Evolutionary conservation across 2,797 vertebrate genomes (phyloP).

Genomic region (Premnoplex brunnescens): DNA sequence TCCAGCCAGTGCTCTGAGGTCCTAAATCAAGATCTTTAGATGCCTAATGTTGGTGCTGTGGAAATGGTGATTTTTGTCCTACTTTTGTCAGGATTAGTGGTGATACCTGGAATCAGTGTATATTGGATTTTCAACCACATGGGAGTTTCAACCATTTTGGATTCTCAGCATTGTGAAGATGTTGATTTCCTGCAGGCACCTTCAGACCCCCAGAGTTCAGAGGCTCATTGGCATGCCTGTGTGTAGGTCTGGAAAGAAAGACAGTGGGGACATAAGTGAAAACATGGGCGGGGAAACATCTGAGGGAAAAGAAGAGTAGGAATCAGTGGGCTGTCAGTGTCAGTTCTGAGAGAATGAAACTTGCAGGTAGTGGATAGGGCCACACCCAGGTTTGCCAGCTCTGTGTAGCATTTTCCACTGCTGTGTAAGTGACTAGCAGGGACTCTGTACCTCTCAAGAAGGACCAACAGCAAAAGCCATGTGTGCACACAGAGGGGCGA

Average conservation of each 20-base stretch:
- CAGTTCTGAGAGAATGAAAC: not conserved
- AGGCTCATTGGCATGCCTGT: rapidly evolving
- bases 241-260: not conserved
- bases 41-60: rapidly evolving
- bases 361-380: not conserved
- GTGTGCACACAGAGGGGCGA: rapidly evolving
- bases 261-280: not conserved
- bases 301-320: not conserved
- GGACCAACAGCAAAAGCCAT: rapidly evolving
- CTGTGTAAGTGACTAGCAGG: not conserved
- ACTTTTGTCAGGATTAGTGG: not conserved
- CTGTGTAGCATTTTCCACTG: not conserved
- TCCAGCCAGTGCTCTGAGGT: not conserved
- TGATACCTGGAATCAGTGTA: not conserved
- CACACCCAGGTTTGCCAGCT: not conserved
- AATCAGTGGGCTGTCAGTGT: not conserved
- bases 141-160: not conserved
- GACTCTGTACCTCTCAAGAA: not conserved
- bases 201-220: not conserved
- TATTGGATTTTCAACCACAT: not conserved
- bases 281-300: not conserved
- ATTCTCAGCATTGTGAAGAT: not conserved
- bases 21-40: not conserved
- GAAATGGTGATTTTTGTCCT: not conserved
- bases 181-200: not conserved